Percentiles rank a stretch among this genome's conserved stretches.
Evolutionary conservation across 1,140 invertebrate genomes (phyloP).

Genomic region (Andricus grossulariae): DNA sequence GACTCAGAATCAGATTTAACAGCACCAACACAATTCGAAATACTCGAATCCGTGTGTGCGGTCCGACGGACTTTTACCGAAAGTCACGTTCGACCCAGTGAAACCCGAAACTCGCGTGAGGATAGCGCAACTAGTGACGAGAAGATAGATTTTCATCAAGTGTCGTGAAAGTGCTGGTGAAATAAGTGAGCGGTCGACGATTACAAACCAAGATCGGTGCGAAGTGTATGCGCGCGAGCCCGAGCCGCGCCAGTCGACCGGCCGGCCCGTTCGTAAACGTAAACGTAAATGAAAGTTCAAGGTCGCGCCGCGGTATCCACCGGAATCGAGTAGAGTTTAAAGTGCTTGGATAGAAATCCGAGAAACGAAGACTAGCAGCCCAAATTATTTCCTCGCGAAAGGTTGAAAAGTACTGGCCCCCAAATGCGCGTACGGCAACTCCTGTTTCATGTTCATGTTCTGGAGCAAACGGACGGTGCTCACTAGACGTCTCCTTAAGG

Average conservation of each 20-base stretch:
- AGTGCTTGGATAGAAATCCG: not conserved
- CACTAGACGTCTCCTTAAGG: constrained; percentile 82
- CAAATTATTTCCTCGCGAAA: constrained; percentile 48
- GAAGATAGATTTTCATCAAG: constrained; percentile 17
- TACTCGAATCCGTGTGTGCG: not conserved
- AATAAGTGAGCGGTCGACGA: not conserved
- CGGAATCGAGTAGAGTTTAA: constrained; percentile 14
- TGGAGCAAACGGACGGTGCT: constrained; percentile 81
- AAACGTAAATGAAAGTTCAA: constrained; percentile 56
- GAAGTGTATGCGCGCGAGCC: constrained; percentile 33
- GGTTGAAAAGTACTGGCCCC: constrained; percentile 75
- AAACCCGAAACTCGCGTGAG: not conserved
- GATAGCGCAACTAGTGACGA: constrained; percentile 29
- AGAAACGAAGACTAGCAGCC: too few relatives aligned
- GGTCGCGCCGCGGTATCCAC: constrained; percentile 40
- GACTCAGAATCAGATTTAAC: not conserved
- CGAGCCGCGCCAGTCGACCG: constrained; percentile 32
- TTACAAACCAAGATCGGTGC: constrained; percentile 4
- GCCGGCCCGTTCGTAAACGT: not conserved
- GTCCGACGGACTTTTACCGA: not conserved
- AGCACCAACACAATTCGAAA: too few relatives aligned
- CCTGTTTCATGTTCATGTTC: constrained; percentile 84
- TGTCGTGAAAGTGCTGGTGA: constrained; percentile 12
- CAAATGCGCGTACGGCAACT: constrained; percentile 76
- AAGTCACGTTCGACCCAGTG: not conserved